These are phyloP conservation scores for Parnassius mnemosyne DNA, from an alignment of 2,888 invertebrate genomes.

Conservation along the genomic window DNA sequence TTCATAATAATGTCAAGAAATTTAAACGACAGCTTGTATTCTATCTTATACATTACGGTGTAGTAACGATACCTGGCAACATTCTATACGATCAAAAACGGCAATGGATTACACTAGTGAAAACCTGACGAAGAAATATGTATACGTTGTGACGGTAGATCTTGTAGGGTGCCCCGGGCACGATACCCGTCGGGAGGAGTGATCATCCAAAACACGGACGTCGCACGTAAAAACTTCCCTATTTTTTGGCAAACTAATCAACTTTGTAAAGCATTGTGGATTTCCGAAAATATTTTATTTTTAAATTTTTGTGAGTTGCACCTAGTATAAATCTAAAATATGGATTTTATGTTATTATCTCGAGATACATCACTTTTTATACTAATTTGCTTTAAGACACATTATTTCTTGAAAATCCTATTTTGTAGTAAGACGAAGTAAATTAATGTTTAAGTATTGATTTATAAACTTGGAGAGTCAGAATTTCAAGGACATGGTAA, in stretches of 20 bases:
- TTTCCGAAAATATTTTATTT: not conserved
- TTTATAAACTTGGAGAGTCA: slow-evolving; percentile 6
- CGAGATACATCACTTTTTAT: no score
- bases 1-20: slow-evolving; percentile 26
- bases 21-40: not conserved
- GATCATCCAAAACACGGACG: slow-evolving; percentile 59
- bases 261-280: not conserved
- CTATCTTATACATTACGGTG: slow-evolving; percentile 4
- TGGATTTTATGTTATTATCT: no score
- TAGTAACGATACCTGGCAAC: not conserved
- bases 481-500: slow-evolving; percentile 40
- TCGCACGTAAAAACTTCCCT: slow-evolving; percentile 41
- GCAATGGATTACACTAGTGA: slow-evolving; percentile 39
- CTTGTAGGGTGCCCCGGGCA: slow-evolving; percentile 68
- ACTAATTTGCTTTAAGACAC: no score
- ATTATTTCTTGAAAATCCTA: no score
- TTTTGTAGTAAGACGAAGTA: not conserved
- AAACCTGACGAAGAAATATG: slow-evolving; percentile 33
- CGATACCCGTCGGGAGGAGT: slow-evolving; percentile 66
- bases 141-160: slow-evolving; percentile 47
- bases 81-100: slow-evolving; percentile 27
- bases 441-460: not conserved
- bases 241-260: slow-evolving; percentile 21
- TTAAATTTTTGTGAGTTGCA: no score
- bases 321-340: no score